Conservation (phyloP, 2,113 vertebrate genomes). For the Delphinus delphis region DNA sequence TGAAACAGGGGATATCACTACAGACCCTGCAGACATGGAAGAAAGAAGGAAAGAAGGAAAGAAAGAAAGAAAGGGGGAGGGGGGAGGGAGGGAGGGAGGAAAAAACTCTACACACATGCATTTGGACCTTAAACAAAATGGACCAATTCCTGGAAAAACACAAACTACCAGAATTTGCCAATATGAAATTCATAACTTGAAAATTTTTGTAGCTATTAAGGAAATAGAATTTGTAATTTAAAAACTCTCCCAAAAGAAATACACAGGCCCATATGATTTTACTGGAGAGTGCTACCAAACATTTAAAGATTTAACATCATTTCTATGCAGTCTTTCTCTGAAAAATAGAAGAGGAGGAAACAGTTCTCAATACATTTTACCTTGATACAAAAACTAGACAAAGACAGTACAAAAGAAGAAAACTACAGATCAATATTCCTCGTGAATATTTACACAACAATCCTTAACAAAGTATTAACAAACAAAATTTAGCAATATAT, state of each 20-base stretch:
- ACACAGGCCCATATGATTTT: neutral
- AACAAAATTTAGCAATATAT: neutral
- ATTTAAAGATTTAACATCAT: neutral
- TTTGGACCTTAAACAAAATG: neutral
- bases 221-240: neutral
- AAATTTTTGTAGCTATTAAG: neutral
- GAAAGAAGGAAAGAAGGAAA: too few relatives aligned
- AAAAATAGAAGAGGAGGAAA: neutral
- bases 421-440: neutral
- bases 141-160: neutral
- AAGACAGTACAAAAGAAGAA: neutral
- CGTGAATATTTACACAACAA: neutral
- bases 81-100: fast-evolving
- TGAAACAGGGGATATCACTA: neutral
- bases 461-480: neutral
- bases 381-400: neutral
- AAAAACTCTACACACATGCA: neutral
- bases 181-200: neutral
- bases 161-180: neutral
- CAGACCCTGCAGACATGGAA: neutral
- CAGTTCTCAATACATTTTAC: neutral
- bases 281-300: neutral
- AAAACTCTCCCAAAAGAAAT: neutral
- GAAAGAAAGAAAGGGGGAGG: fast-evolving
- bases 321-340: neutral